phyloP scores from a whole-genome alignment of 1,140 invertebrate species.

The Drosophila murphyi region DNA sequence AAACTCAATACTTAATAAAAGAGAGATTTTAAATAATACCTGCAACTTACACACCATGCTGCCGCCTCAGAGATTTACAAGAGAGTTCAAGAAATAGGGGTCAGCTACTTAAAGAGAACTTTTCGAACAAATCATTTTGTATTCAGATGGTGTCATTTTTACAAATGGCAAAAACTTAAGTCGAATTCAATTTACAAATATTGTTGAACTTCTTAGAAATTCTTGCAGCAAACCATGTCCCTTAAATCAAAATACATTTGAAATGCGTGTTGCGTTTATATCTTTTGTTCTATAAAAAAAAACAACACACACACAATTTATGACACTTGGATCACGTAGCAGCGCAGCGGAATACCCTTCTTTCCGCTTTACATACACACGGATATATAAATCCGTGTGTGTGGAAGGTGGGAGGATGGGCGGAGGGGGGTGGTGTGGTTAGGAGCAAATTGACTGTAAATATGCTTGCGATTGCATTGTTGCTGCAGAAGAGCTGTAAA shows the following conservation, averaged over 20 bases:
- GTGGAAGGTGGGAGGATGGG: background rate
- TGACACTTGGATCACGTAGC: slow-evolving; percentile 53
- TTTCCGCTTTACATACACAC: slow-evolving; percentile 11
- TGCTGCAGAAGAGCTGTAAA: slow-evolving; percentile 57
- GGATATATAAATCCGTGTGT: slow-evolving; percentile 25
- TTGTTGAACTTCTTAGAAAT: background rate
- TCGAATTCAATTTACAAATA: background rate
- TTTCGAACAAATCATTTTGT: background rate
- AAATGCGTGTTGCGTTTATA: slow-evolving; percentile 38
- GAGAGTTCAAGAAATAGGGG: background rate
- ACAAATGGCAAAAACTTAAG: background rate
- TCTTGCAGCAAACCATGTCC: slow-evolving; percentile 9
- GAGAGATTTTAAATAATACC: background rate
- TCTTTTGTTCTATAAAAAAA: slow-evolving; percentile 23
- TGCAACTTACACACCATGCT: background rate
- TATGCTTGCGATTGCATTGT: slow-evolving; percentile 68
- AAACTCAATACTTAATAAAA: background rate
- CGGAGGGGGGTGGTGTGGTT: background rate
- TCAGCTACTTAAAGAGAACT: background rate
- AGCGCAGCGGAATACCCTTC: slow-evolving; percentile 15
- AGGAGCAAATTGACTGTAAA: slow-evolving; percentile 77
- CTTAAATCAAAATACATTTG: slow-evolving; percentile 34
- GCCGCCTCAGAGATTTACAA: background rate
- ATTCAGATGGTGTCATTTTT: background rate
- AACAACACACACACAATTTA: slow-evolving; percentile 42